A percentile compares a stretch with the other conserved stretches of the same genome.
phyloP scores from a whole-genome alignment of 2,888 invertebrate genomes.

The Dexiosoma caninum region DNA sequence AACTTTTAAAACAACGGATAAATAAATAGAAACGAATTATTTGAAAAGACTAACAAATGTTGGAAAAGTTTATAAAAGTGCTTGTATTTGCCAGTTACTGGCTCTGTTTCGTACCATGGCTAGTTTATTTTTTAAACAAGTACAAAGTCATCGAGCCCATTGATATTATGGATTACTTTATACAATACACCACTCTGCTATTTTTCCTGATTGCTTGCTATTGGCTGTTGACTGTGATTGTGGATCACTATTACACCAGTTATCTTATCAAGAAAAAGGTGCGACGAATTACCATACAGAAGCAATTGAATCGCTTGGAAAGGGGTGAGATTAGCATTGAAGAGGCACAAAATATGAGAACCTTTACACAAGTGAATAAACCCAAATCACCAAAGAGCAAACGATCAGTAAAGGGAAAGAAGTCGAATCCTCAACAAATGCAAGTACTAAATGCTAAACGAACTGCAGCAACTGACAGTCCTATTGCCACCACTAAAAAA shows the following conservation, averaged over 20 bases:
- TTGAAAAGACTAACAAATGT: neutral
- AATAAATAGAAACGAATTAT: neutral
- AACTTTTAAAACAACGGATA: neutral
- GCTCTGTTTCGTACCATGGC: conserved; percentile 46
- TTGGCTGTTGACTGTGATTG: conserved; percentile 35
- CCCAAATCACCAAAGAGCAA: conserved; percentile 31
- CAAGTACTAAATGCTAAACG: neutral
- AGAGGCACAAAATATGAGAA: conserved; percentile 3
- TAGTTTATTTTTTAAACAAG: neutral
- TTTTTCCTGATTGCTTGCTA: conserved; percentile 37
- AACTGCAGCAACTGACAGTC: neutral
- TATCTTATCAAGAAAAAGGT: conserved; percentile 22
- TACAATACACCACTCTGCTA: conserved; percentile 29
- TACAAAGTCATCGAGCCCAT: neutral
- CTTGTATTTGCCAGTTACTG: conserved; percentile 43
- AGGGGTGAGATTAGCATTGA: conserved; percentile 30
- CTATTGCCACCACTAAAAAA: neutral
- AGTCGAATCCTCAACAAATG: conserved; percentile 2
- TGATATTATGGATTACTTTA: neutral
- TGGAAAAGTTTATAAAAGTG: conserved; percentile 48
- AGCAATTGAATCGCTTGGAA: conserved; percentile 32
- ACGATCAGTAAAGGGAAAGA: neutral
- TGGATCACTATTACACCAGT: conserved; percentile 38
- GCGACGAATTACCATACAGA: conserved; percentile 31
- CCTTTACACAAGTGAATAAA: neutral